Base-by-base conservation (phyloP, 1,140 invertebrate species). In the Zaprionus taronus region DNA sequence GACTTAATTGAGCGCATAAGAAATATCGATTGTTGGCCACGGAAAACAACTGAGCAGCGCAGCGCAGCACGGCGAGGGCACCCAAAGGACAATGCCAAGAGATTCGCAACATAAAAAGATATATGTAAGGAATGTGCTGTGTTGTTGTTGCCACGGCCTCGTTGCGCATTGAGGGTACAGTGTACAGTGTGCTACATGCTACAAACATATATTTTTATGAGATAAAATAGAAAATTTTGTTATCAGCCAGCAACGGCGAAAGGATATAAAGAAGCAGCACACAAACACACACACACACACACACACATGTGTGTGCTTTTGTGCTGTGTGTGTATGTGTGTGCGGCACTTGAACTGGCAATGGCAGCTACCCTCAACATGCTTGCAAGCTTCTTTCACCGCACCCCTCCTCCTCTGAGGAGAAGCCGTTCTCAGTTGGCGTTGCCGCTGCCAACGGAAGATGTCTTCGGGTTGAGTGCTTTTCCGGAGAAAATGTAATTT, bases 401-500 rank as follows among this genome's bases (percentile, higher is more conserved):
- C 56, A 64, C 61, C 11, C 11, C n/a, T n/a, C 49, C 36, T 22
- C 38, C 12, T 15, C 11, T 22, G 11, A 31, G 34, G 11, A 26
- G 36, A 55, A 63, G 64, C 58, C 51, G 62, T 17, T 56, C 61
- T 62, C 56, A 53, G 77, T 81, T 78, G 36, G 64, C 83, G 85
- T 85, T 90, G 79, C 85, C 81, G 78, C 53, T 91, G 83, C 83
- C 87, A 91, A 91, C 87, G 87, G 83, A 91, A 91, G 78, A 91
- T 91, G 87, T 91, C 87, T 91, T 91, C 81, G 87, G 87, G 83
- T 87, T 91, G 87, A 91, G 83, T 91, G 87, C 87, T 91, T 91
- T 90, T 91, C 87, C 87, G 87, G 87, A 77, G 87, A 91, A 91
- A 91, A 91, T 91, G 87, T 91, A 91, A 91, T 91, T 91, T 91